phyloP scores from a whole-genome alignment of 2,888 invertebrate genomes.

The Ophion costatus region DNA sequence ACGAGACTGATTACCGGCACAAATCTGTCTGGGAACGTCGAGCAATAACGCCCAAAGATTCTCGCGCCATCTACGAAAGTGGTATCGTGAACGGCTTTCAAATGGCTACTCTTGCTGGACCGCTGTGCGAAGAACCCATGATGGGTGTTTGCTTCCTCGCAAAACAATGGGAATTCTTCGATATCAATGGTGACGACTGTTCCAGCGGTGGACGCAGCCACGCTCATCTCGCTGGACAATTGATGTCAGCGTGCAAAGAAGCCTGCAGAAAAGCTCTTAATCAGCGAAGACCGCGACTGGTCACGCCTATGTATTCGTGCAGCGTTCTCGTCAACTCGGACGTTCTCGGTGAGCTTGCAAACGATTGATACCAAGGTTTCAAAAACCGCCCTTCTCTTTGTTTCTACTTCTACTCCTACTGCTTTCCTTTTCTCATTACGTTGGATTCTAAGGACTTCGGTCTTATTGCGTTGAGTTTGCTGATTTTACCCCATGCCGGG shows the following conservation, averaged over 20 bases:
- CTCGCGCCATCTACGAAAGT: conserved; percentile 85
- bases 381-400: neutral
- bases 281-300: conserved; percentile 94
- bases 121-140: conserved; percentile 98
- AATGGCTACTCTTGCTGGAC: conserved; percentile 94
- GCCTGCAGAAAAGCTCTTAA: conserved; percentile 95
- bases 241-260: conserved; percentile 95
- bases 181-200: conserved; percentile 75
- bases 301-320: conserved; percentile 97
- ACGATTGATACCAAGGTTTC: neutral
- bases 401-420: neutral
- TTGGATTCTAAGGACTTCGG: neutral
- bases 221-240: conserved; percentile 89
- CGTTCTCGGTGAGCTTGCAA: conserved; percentile 91
- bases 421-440: neutral
- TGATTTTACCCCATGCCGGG: too few relatives aligned
- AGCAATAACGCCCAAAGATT: conserved; percentile 72
- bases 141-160: conserved; percentile 96
- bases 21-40: conserved; percentile 85
- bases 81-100: conserved; percentile 95
- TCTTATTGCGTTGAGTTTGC: too few relatives aligned
- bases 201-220: conserved; percentile 71
- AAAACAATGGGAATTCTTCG: conserved; percentile 89
- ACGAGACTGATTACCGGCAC: conserved; percentile 89
- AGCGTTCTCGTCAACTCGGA: conserved; percentile 94